Evolutionary conservation across 2,888 invertebrate species (phyloP).

Genomic region (Drosophila parthenogenetica): DNA sequence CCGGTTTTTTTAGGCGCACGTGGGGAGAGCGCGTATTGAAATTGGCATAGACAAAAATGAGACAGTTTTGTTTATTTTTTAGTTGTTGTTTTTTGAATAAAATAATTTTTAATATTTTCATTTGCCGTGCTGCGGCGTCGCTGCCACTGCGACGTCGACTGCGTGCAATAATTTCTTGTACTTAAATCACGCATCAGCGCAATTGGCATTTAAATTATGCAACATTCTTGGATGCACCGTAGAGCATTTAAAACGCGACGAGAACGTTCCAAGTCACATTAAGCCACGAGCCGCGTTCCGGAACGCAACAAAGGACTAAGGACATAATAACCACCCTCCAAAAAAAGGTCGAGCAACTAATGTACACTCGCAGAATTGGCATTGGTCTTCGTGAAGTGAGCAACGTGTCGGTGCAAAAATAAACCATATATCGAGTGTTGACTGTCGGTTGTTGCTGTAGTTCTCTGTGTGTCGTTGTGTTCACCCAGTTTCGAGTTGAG

Average conservation of each 20-base stretch:
- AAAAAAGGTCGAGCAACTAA: conserved; percentile 14
- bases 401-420: background rate
- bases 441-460: too few relatives aligned
- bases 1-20: conserved; percentile 46
- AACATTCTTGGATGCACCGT: conserved; percentile 52
- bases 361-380: conserved; percentile 7
- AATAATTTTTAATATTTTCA: conserved; percentile 1
- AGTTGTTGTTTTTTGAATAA: background rate
- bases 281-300: conserved; percentile 22
- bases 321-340: background rate
- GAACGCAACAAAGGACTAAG: conserved; percentile 32
- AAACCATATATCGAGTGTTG: too few relatives aligned
- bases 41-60: conserved; percentile 38
- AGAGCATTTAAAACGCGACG: conserved; percentile 57
- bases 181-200: conserved; percentile 64
- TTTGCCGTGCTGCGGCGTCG: background rate
- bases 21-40: conserved; percentile 29
- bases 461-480: too few relatives aligned
- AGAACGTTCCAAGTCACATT: conserved; percentile 40
- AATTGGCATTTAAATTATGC: conserved; percentile 71
- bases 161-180: conserved; percentile 23
- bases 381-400: conserved; percentile 1
- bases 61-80: conserved; percentile 17
- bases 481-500: background rate
- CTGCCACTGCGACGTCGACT: conserved; percentile 6